Evolutionary conservation across 2,797 vertebrate genomes (phyloP), one percentile per base, ranked within the genome.

Genomic region (Sebastes wilsoni): DNA sequence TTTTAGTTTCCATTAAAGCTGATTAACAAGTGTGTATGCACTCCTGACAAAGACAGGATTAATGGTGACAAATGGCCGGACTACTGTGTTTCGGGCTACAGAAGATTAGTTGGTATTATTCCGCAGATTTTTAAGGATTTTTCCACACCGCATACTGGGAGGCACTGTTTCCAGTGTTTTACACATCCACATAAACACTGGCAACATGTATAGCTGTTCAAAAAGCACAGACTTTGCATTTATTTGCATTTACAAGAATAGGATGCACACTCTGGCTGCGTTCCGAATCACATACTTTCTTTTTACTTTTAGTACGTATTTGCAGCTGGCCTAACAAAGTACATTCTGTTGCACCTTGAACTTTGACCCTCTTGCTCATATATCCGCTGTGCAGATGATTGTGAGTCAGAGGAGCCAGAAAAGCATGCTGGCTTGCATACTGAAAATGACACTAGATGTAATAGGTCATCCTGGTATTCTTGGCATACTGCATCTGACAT

Each of bases 71-170:
- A 76, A 61, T 66, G 59, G 62, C 66, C 55, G 42, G 67, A 60
- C 58, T 62, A 9, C 72, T 78, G 66, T 83, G 79, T 92, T 93
- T 89, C 60, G 79, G 79, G 83, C 84, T 87, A 88, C 83, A 87
- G 71, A 80, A 84, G 81, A 89, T 94, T 91, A 81, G 34, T 74
- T 82, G 12, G 56, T 76, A 72, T 79, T 81, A 87, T 77, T 83
- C 70, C 2, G 36, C 62, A 54, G 80, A 81, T 84, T 75, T 70
- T 42, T 5, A 23, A 14, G 38, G 64, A 42, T 67, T 80, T 87
- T 88, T 83, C 56, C 54, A 28, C 30, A 69, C 56, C 2, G 64
- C 46, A 28, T 10, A 59, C 55, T 82, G 77, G 73, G 74, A 67
- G 71, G 66, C 60, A 66, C 64, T 71, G 68, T 70, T 76, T 80